phyloP scores from a whole-genome alignment of 2,113 vertebrate species.

The Nothoprocta pentlandii region DNA sequence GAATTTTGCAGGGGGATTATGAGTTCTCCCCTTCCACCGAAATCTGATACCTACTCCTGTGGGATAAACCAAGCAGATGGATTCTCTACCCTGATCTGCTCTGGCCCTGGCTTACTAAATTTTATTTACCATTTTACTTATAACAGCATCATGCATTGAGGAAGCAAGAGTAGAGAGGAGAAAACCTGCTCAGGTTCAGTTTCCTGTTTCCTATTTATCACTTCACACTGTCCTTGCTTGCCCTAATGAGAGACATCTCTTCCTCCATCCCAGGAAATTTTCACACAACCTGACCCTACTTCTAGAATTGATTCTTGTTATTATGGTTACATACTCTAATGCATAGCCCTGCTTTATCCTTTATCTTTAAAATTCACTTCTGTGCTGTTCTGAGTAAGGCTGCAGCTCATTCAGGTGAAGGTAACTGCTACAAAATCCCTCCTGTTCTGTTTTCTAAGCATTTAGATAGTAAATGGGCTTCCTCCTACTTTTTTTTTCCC shows the following conservation, averaged over 20 bases:
- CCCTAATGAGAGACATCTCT: background rate
- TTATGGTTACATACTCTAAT: background rate
- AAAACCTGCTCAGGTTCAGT: background rate
- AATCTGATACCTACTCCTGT: background rate
- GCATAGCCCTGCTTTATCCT: background rate
- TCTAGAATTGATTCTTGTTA: background rate
- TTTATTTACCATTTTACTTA: background rate
- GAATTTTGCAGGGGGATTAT: background rate
- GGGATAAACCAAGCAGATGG: background rate
- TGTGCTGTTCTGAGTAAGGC: background rate
- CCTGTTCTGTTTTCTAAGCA: background rate
- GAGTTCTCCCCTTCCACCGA: background rate
- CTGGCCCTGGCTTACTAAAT: background rate
- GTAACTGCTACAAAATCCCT: background rate
- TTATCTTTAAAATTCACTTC: background rate
- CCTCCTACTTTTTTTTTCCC: background rate
- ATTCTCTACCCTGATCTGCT: background rate
- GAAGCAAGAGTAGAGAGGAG: background rate
- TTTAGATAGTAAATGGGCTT: background rate
- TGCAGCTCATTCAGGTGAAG: background rate
- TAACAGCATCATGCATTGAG: background rate
- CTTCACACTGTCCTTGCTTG: background rate
- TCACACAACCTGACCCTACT: background rate
- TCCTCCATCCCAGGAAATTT: background rate
- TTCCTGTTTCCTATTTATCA: background rate